These are phyloP conservation scores for Manis pentadactyla DNA, from an alignment of 2,797 vertebrate genomes.

Conservation along the genomic window DNA sequence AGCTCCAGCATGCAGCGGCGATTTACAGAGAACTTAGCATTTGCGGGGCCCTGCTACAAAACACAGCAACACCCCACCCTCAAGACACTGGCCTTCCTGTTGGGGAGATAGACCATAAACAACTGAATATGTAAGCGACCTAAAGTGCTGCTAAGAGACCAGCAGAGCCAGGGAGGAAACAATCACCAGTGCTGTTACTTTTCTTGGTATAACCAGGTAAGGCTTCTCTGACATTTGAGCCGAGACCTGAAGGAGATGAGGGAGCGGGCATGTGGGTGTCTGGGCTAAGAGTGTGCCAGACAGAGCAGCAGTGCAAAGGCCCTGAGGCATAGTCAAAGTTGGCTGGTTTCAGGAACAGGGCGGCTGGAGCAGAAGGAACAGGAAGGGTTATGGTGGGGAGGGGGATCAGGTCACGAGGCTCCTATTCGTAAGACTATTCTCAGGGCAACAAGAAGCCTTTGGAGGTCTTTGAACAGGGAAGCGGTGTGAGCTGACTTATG, in stretches of 20 bases:
- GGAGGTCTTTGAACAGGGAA: neutral
- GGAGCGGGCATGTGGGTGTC: neutral
- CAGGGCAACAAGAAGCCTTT: neutral
- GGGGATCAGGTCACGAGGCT: accelerated
- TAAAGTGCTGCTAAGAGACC: neutral
- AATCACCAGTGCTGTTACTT: accelerated
- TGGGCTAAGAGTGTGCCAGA: neutral
- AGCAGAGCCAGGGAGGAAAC: neutral
- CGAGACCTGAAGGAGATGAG: neutral
- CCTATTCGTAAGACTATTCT: neutral
- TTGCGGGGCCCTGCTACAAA: neutral
- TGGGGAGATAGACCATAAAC: neutral
- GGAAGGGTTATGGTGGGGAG: neutral
- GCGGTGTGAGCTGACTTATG: neutral
- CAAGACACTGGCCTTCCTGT: neutral
- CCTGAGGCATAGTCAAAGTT: neutral
- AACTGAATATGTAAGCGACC: neutral
- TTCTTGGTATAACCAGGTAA: neutral
- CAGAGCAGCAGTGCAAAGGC: neutral
- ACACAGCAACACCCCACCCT: neutral
- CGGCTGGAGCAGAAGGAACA: too few species aligned
- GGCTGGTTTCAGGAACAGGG: neutral
- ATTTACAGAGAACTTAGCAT: accelerated
- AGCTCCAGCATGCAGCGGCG: neutral
- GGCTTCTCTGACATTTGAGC: neutral